These are phyloP conservation scores for Anaspis maculata DNA, from an alignment of 2,888 invertebrate genomes.

Conservation along the genomic window DNA sequence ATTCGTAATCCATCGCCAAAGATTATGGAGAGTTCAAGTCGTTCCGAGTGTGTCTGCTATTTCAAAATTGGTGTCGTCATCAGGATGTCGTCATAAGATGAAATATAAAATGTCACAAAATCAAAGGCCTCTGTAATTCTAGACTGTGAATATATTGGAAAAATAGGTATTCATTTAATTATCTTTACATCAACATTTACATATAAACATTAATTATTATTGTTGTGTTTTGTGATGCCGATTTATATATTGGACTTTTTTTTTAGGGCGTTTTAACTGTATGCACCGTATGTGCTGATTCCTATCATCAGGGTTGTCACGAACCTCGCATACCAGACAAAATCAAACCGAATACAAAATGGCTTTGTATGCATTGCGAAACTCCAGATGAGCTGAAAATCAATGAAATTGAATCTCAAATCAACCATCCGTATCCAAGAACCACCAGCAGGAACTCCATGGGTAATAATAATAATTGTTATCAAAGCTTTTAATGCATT, in stretches of 20 bases:
- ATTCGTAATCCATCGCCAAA: no score
- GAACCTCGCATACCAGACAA: conserved; percentile 56
- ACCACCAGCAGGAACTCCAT: neutral
- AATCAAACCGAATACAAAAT: conserved; percentile 52
- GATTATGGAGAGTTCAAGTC: no score
- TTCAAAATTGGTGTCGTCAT: no score
- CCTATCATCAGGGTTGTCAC: conserved; percentile 77
- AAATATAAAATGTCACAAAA: no score
- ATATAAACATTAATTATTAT: no score
- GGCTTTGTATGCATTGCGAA: conserved; percentile 65
- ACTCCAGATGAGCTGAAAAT: conserved; percentile 37
- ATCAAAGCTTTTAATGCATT: neutral
- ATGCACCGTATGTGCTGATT: conserved; percentile 73
- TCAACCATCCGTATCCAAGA: conserved; percentile 22
- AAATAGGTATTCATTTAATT: no score
- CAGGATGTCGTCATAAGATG: no score
- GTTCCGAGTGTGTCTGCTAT: no score
- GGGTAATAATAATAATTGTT: neutral
- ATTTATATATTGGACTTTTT: neutral
- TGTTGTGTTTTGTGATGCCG: no score
- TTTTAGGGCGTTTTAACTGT: conserved; percentile 32
- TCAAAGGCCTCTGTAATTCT: no score
- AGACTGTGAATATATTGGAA: no score
- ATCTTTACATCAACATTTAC: no score
- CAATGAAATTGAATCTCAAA: conserved; percentile 37